A percentile compares a stretch with the other conserved stretches of the same genome.
Conservation (phyloP, 2,113 vertebrate species). For the Nematolebias whitei region DNA sequence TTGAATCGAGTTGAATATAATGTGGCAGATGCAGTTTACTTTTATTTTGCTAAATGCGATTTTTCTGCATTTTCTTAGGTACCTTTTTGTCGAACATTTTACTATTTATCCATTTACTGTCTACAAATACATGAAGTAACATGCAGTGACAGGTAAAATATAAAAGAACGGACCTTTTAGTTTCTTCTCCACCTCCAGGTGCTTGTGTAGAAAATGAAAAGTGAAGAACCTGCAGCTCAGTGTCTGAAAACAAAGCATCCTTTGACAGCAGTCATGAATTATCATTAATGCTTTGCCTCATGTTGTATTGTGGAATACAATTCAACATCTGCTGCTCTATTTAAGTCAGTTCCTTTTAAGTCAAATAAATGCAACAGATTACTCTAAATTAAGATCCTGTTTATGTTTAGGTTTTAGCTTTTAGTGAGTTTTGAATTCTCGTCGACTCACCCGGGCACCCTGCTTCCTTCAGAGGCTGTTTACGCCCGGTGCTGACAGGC, state of each 20-base stretch:
- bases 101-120: neutral
- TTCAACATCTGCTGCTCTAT: no score
- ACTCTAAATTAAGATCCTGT: neutral
- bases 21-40: no score
- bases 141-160: neutral
- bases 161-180: neutral
- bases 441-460: neutral
- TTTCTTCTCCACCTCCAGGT: neutral
- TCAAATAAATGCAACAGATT: neutral
- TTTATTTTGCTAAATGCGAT: no score
- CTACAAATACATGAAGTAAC: no score
- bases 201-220: neutral
- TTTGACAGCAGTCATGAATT: no score
- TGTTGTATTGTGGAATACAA: neutral
- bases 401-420: neutral
- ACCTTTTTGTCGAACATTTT: neutral
- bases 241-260: neutral
- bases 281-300: neutral
- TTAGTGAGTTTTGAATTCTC: neutral
- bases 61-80: neutral
- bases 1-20: no score
- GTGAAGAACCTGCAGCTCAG: no score
- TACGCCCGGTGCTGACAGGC: neutral
- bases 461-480: neutral
- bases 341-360: neutral